These are phyloP conservation scores for Conus ventricosus DNA, from an alignment of 1,140 invertebrate genomes.

Conservation along the genomic window DNA sequence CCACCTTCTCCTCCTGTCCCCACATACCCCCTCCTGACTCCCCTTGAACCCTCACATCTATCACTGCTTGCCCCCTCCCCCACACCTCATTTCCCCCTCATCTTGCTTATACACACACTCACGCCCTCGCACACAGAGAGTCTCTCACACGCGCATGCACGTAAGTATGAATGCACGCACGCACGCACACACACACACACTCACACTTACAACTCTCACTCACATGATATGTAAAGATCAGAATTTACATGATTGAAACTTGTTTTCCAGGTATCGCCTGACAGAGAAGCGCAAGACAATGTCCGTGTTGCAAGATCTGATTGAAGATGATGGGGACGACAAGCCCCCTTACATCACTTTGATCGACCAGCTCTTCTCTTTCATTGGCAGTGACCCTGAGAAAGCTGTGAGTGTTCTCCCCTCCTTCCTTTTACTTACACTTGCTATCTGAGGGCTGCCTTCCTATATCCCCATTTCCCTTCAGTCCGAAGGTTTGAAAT, in stretches of 20 bases:
- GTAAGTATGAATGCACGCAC: background rate
- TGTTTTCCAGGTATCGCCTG: constrained; percentile 56
- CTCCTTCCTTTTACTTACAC: background rate
- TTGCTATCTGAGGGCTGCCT: background rate
- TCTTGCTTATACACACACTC: no score
- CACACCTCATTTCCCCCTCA: no score
- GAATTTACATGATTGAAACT: no score
- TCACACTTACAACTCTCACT: background rate
- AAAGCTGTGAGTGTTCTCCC: constrained; percentile 65
- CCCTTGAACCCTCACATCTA: no score
- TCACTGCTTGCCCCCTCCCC: no score
- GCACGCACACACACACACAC: constrained; percentile 12
- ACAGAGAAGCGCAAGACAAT: constrained; percentile 56
- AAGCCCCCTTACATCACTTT: constrained; percentile 67
- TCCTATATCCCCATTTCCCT: no score
- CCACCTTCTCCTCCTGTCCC: no score
- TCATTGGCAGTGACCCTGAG: constrained; percentile 73
- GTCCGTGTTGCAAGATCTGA: constrained; percentile 64
- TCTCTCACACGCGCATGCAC: background rate
- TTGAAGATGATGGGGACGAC: constrained; percentile 63
- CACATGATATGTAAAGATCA: no score
- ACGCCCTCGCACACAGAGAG: background rate
- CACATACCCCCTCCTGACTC: no score
- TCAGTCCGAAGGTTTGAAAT: no score
- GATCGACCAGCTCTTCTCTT: constrained; percentile 73